Evolutionary conservation across 2,797 vertebrate species (phyloP).

Genomic region (Acanthopagrus latus): DNA sequence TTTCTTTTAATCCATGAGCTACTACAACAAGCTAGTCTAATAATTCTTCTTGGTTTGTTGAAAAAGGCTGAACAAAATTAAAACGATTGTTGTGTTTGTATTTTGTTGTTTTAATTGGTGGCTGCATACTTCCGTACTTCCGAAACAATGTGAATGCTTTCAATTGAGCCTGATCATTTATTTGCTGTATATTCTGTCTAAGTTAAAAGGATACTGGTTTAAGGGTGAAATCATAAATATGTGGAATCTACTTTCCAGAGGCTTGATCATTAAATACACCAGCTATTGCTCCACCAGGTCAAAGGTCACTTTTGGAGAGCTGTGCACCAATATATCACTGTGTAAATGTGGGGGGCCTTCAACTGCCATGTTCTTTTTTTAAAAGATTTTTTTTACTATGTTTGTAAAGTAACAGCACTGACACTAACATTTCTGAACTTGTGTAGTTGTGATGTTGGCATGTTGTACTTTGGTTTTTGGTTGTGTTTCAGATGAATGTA

Average conservation of each 20-base stretch:
- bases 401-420: background rate
- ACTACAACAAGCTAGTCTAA: background rate
- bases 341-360: conserved; percentile 32
- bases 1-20: background rate
- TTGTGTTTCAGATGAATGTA: background rate
- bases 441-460: background rate
- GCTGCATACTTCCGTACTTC: background rate
- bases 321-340: conserved; percentile 85
- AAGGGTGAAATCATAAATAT: conserved; percentile 63
- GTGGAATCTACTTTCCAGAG: conserved; percentile 66
- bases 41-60: background rate
- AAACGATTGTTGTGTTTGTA: background rate
- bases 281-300: conserved; percentile 87
- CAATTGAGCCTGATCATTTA: background rate
- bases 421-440: background rate
- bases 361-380: background rate
- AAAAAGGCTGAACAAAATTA: background rate
- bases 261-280: conserved; percentile 88
- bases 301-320: conserved; percentile 86
- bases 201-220: background rate
- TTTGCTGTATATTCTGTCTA: background rate
- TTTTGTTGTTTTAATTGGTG: no score
- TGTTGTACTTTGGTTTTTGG: background rate
- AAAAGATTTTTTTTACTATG: background rate
- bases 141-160: background rate